Conservation (phyloP, 2,113 vertebrate genomes). For the Periophthalmodon schlosseri region DNA sequence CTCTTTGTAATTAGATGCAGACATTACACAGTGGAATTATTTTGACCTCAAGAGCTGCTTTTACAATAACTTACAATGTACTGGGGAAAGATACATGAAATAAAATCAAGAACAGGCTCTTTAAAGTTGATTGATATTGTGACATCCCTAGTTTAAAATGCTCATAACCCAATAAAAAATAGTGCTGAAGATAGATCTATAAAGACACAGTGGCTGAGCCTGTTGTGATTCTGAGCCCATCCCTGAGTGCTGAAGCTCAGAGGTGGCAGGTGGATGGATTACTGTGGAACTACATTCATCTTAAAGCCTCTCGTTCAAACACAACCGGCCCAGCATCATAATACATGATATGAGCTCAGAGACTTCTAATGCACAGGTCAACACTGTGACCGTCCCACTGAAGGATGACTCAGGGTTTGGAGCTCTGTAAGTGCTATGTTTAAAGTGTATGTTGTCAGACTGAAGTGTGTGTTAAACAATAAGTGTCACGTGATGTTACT, state of each 20-base stretch:
- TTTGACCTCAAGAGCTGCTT: too few relatives aligned
- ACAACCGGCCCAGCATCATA: background rate
- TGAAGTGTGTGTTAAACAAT: too few relatives aligned
- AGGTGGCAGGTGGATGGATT: slow-evolving; percentile 7
- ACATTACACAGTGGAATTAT: too few relatives aligned
- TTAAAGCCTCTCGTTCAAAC: slow-evolving; percentile 2
- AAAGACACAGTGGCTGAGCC: background rate
- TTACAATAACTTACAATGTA: too few relatives aligned
- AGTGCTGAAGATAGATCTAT: too few relatives aligned
- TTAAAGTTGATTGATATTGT: too few relatives aligned
- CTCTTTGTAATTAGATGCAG: too few relatives aligned
- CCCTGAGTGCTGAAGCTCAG: background rate
- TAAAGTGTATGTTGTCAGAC: background rate
- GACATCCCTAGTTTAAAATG: too few relatives aligned
- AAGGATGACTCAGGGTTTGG: background rate
- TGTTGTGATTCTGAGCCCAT: background rate
- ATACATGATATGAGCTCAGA: slow-evolving; percentile 1
- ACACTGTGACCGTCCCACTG: background rate
- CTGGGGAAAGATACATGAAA: too few relatives aligned
- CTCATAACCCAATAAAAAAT: too few relatives aligned
- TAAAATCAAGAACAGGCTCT: too few relatives aligned
- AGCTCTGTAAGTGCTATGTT: background rate
- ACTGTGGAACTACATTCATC: background rate
- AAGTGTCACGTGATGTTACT: too few relatives aligned
- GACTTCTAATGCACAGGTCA: background rate